A percentile compares a stretch with the other conserved stretches of the same genome.
Conservation (phyloP, 1,140 invertebrate genomes). For the Bombus huntii region DNA sequence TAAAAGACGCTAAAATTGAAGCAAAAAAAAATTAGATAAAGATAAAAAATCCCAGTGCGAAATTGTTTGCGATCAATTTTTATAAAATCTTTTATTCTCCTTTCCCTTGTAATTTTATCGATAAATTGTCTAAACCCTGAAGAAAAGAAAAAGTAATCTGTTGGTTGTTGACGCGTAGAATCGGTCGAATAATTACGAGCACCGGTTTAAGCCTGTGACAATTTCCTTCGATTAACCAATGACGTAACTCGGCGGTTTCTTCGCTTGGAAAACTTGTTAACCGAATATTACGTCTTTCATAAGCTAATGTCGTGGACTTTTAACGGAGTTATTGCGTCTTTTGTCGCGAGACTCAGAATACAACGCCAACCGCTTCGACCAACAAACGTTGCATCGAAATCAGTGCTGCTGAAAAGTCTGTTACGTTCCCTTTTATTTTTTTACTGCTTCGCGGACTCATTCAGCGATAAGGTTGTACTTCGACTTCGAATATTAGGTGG, state of each 20-base stretch:
- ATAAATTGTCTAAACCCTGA: not conserved
- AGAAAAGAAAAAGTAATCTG: not conserved
- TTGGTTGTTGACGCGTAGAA: conserved; percentile 5
- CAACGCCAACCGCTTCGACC: not conserved
- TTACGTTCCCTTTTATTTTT: not conserved
- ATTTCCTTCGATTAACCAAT: conserved; percentile 10
- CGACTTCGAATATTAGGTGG: not conserved
- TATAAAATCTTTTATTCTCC: not conserved
- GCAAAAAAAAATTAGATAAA: not conserved
- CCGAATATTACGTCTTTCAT: not conserved
- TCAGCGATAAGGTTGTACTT: not conserved
- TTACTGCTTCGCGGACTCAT: too few relatives aligned
- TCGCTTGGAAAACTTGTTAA: not conserved
- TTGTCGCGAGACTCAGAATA: not conserved
- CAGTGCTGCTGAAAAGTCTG: not conserved
- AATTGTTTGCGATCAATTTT: not conserved
- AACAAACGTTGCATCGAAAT: not conserved
- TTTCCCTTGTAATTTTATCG: not conserved
- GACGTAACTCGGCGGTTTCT: not conserved
- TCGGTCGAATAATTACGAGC: not conserved
- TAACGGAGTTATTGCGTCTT: not conserved
- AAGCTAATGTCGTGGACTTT: not conserved
- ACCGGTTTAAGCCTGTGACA: not conserved
- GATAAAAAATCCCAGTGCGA: too few relatives aligned
- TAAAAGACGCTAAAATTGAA: too few relatives aligned